Conservation (phyloP, 1,140 invertebrate genomes). For the Cylas formicarius region DNA sequence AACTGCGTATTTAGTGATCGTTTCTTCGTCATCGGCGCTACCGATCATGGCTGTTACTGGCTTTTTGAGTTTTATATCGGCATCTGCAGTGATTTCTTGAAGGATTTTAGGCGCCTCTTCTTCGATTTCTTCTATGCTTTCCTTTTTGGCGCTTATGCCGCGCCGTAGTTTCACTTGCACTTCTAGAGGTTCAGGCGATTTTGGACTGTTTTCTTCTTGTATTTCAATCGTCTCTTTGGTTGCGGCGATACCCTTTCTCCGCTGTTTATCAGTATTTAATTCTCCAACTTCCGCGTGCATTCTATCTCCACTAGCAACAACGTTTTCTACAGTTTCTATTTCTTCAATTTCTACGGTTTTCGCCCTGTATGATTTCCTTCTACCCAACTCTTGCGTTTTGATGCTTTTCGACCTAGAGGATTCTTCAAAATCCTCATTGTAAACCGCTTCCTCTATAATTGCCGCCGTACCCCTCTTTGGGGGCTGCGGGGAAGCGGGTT, state of each 20-base stretch:
- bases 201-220: slow-evolving; percentile 1
- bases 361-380: slow-evolving; percentile 21
- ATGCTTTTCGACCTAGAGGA: slow-evolving; percentile 12
- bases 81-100: slow-evolving; percentile 10
- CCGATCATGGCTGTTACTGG: slow-evolving; percentile 14
- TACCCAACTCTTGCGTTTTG: slow-evolving; percentile 14
- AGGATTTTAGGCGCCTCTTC: slow-evolving; percentile 35
- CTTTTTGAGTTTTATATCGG: slow-evolving; percentile 16
- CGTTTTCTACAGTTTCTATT: slow-evolving; percentile 24
- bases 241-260: slow-evolving; percentile 12
- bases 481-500: slow-evolving; percentile 33
- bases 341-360: slow-evolving; percentile 30
- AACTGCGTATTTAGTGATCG: slow-evolving; percentile 23
- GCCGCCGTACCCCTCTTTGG: slow-evolving; percentile 42
- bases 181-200: slow-evolving; percentile 16
- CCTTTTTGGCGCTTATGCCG: slow-evolving; percentile 15
- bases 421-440: slow-evolving; percentile 18
- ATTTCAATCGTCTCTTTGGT: slow-evolving; percentile 3
- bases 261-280: slow-evolving; percentile 6
- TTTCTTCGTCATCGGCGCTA: slow-evolving; percentile 16
- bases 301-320: slow-evolving; percentile 1
- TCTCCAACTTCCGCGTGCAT: slow-evolving; percentile 5
- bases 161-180: slow-evolving; percentile 18
- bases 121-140: slow-evolving; percentile 14
- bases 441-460: slow-evolving; percentile 25